Conservation (phyloP, 2,888 invertebrate species). For the Agrochola circellaris region DNA sequence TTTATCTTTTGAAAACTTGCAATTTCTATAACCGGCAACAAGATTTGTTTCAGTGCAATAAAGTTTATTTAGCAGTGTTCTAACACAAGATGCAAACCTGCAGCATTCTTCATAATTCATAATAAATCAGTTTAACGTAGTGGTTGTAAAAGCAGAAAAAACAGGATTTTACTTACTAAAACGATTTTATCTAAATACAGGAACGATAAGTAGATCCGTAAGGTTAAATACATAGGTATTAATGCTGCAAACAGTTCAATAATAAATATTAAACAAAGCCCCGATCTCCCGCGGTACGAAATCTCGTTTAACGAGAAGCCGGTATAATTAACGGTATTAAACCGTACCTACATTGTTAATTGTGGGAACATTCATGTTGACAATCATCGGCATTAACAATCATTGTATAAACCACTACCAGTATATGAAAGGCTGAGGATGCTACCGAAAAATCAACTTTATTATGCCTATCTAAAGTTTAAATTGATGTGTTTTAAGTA, state of each 20-base stretch:
- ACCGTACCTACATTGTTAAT: constrained; percentile 65
- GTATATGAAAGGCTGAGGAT: constrained; percentile 12
- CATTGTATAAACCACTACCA: constrained; percentile 48
- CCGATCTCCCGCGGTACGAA: constrained; percentile 27
- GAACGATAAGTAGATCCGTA: not conserved
- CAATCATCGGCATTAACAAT: constrained; percentile 62
- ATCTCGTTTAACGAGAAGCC: constrained; percentile 63
- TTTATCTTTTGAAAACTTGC: not conserved
- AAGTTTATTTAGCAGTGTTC: not conserved
- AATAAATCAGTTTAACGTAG: not conserved
- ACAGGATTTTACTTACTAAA: not conserved
- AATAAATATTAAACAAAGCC: constrained; percentile 54
- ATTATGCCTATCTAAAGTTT: not conserved
- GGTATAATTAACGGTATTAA: constrained; percentile 73
- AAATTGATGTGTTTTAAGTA: constrained; percentile 4
- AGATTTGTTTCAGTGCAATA: not conserved
- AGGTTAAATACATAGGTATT: constrained; percentile 20
- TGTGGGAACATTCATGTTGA: constrained; percentile 67
- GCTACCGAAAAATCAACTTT: constrained; percentile 25
- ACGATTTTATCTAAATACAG: not conserved
- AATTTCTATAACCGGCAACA: constrained; percentile 5
- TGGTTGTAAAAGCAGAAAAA: not conserved
- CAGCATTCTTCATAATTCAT: not conserved
- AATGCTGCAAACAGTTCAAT: constrained; percentile 27
- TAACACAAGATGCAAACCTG: not conserved